Conservation (phyloP, 1,140 invertebrate species). For the Hydropsyche tenuis region DNA sequence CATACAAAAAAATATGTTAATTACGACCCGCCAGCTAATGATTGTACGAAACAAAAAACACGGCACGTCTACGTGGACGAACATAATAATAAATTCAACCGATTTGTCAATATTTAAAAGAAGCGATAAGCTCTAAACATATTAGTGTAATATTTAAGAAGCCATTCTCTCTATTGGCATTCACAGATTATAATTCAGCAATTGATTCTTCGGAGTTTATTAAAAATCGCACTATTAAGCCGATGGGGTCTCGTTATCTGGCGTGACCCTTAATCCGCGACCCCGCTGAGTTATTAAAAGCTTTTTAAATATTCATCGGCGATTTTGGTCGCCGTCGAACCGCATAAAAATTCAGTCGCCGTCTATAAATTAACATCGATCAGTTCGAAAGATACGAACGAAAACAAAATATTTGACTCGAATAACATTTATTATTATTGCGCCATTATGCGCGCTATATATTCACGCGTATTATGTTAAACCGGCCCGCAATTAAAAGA, state of each 20-base stretch:
- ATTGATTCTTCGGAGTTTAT: no score
- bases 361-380: slow-evolving; percentile 15
- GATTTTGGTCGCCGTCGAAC: no score
- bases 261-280: slow-evolving; percentile 13
- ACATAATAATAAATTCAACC: no score
- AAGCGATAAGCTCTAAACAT: no score
- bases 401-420: neutral
- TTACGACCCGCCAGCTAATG: slow-evolving; percentile 42
- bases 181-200: no score
- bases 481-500: slow-evolving; percentile 31
- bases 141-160: no score
- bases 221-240: no score
- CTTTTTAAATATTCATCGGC: slow-evolving; percentile 14
- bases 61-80: no score
- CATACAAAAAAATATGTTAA: slow-evolving; percentile 41
- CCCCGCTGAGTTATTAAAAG: slow-evolving; percentile 14
- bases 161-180: no score
- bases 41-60: slow-evolving; percentile 34
- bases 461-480: slow-evolving; percentile 3
- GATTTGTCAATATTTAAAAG: no score
- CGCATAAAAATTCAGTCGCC: neutral
- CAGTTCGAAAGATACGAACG: neutral
- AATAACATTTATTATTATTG: slow-evolving; percentile 33
- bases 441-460: slow-evolving; percentile 6
- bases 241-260: slow-evolving; percentile 12